Evolutionary conservation across 2,888 invertebrate species (phyloP).

Genomic region (Linnaemya tessellans): DNA sequence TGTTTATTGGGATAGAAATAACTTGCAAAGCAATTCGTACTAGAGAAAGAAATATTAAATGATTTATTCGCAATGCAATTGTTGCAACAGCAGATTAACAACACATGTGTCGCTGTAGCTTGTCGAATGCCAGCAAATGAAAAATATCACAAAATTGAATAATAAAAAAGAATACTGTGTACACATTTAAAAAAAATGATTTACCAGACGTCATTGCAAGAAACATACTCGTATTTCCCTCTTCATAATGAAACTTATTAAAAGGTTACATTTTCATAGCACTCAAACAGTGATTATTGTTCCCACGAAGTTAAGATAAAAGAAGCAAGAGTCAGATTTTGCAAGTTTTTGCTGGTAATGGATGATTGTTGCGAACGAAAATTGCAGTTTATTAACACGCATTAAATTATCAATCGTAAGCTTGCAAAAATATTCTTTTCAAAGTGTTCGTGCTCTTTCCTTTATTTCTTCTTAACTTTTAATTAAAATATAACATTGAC

Average conservation of each 20-base stretch:
- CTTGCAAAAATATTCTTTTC: constrained; percentile 13
- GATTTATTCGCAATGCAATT: constrained; percentile 70
- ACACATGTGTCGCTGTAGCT: constrained; percentile 62
- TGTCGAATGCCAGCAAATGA: constrained; percentile 39
- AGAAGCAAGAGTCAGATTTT: constrained; percentile 22
- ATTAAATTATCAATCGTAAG: no score
- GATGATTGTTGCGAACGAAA: constrained; percentile 17
- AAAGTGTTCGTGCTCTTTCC: no score
- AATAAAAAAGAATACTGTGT: constrained; percentile 20
- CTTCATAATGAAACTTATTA: constrained; percentile 30
- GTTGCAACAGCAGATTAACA: constrained; percentile 69
- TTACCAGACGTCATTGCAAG: constrained; percentile 69
- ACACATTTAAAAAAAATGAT: constrained; percentile 35
- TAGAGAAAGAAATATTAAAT: constrained; percentile 56
- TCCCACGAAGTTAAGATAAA: constrained; percentile 62
- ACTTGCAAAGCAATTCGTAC: constrained; percentile 44
- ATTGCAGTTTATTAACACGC: no score
- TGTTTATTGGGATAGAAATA: no score
- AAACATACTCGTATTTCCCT: constrained; percentile 27
- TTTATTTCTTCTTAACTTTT: neutral
- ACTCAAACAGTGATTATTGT: constrained; percentile 57
- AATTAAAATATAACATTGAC: neutral
- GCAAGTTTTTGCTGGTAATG: constrained; percentile 32
- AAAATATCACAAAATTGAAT: constrained; percentile 7
- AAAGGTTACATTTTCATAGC: constrained; percentile 59